Base-by-base conservation (phyloP, 2,113 vertebrate genomes). In the Anas platyrhynchos region DNA sequence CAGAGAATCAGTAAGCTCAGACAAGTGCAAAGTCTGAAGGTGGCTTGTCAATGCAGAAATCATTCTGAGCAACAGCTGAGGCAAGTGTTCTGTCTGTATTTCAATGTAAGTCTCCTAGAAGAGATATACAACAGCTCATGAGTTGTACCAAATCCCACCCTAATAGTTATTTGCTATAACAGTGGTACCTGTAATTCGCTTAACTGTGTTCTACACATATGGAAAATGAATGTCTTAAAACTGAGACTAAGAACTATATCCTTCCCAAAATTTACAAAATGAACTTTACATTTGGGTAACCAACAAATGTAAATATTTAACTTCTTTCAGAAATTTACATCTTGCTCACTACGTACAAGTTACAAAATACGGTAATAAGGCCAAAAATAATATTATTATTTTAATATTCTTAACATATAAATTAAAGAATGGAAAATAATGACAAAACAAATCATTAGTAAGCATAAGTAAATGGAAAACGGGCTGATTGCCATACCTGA, bases 41-140 rank as follows among this genome's bases (percentile, higher is more conserved):
- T 99, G 98, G 93, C 98, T 98, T 2, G 99, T 99, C 91, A 99
- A 94, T 0, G 99, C 99, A 43, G 99, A 99, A 88, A 99, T 97
- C 99, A 99, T 99, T 82, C 99, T 98, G 94, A 99, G 96, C 83
- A 99, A 97, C 94, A 99, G 97, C 97, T 99, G 99, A 80, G 99
- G 99, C 89, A 99, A 98, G 80, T 99, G 99, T 96, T 99, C 99
- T 17, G 99, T 99, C 97, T 99, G 99, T 97, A 99, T 99, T 98
- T 99, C 99, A 92, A 99, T 99, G 56, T 99, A 99, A 4, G 99
- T 99, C 95, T 99, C 99, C 99, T 99, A 95, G 65, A 18, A 95
- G 93, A 90, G 90, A 92, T 76, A 95, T 34, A 94, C 86, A 17
- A 66, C 43, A 86, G 25, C 32, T 68, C 55, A 34, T 94, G 66